Evolutionary conservation across 2,113 vertebrate species (phyloP).

Genomic region (Cryptotis parvus): DNA sequence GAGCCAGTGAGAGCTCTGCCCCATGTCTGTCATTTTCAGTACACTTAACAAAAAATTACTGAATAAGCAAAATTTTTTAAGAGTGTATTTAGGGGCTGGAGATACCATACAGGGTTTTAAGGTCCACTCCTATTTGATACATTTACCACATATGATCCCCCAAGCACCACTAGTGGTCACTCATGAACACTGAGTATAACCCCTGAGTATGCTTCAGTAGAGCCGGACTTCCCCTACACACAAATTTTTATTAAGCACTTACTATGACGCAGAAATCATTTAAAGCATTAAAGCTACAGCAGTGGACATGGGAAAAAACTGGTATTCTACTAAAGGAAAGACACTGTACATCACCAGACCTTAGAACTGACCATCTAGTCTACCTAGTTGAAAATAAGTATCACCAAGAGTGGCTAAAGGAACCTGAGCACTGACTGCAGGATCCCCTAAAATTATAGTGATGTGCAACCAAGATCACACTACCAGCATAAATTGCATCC

Average conservation of each 20-base stretch:
- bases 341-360: neutral
- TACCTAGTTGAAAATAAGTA: neutral
- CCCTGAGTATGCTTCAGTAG: too few species aligned
- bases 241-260: neutral
- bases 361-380: neutral
- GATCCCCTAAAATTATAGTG: neutral
- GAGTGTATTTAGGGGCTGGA: neutral
- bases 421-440: too few species aligned
- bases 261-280: neutral
- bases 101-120: too few species aligned
- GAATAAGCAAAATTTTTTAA: conserved; percentile 27
- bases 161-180: too few species aligned
- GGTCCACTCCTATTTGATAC: too few species aligned
- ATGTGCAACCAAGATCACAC: neutral
- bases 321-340: neutral
- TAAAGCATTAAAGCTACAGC: conserved; percentile 10
- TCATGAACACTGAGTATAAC: too few species aligned
- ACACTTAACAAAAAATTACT: neutral
- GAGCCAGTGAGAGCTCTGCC: too few species aligned
- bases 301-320: conserved; percentile 12
- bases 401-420: too few species aligned
- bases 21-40: conserved; percentile 3
- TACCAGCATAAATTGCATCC: neutral
- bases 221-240: too few species aligned
- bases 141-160: too few species aligned